Percentiles rank a stretch among this genome's conserved stretches.
Evolutionary conservation across 2,888 invertebrate genomes (phyloP).

Genomic region (Eupeodes latifasciatus): DNA sequence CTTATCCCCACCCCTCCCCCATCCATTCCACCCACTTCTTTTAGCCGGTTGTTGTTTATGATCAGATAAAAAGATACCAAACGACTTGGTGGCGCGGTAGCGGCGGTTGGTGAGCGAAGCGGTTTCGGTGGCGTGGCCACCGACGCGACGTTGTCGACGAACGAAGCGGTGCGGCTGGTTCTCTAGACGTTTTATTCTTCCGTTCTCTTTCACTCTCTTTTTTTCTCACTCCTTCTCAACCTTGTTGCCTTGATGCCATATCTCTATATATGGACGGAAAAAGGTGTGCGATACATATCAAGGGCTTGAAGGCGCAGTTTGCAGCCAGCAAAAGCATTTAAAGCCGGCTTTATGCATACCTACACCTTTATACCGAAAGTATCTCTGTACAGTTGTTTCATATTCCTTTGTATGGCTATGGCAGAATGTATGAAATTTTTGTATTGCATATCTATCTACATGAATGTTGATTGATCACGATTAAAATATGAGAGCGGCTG

Average conservation of each 20-base stretch:
- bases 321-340: slow-evolving; percentile 41
- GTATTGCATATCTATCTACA: slow-evolving; percentile 48
- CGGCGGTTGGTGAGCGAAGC: neutral
- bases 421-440: slow-evolving; percentile 3
- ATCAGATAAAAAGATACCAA: slow-evolving; percentile 55
- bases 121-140: neutral
- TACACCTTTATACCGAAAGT: neutral
- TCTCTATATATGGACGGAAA: slow-evolving; percentile 30
- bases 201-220: neutral
- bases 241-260: slow-evolving; percentile 43
- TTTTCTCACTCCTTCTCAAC: slow-evolving; percentile 18
- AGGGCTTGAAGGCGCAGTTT: slow-evolving; percentile 55
- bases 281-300: slow-evolving; percentile 67
- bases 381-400: slow-evolving; percentile 30
- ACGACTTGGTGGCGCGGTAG: neutral
- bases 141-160: neutral
- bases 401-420: neutral
- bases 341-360: slow-evolving; percentile 2
- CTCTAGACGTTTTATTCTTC: slow-evolving; percentile 26
- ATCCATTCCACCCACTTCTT: slow-evolving; percentile 10
- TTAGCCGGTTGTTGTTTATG: slow-evolving; percentile 46
- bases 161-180: neutral
- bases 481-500: slow-evolving; percentile 68
- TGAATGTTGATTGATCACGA: slow-evolving; percentile 74
- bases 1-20: neutral